Percentiles rank a stretch among this genome's conserved stretches.
These are phyloP conservation scores for Bombus polaris DNA, from an alignment of 1,140 invertebrate species.

Conservation along the genomic window DNA sequence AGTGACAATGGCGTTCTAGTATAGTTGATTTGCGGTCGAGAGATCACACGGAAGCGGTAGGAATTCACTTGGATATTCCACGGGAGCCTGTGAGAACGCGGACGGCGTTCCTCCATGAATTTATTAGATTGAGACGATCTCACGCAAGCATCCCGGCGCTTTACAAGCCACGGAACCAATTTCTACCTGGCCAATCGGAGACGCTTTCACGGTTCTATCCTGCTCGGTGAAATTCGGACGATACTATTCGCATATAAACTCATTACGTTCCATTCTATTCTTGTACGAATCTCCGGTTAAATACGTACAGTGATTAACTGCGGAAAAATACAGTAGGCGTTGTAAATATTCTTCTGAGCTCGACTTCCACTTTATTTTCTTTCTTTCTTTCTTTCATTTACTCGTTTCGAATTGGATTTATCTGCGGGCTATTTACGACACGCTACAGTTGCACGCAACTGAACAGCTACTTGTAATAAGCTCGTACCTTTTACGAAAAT, in stretches of 20 bases:
- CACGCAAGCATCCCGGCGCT: slow-evolving; percentile 53
- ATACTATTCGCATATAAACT: neutral
- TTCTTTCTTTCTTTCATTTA: too few species aligned
- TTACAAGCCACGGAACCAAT: slow-evolving; percentile 19
- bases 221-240: slow-evolving; percentile 19
- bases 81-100: slow-evolving; percentile 61
- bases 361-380: too few species aligned
- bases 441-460: too few species aligned
- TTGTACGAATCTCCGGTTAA: neutral
- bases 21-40: slow-evolving; percentile 62
- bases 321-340: too few species aligned
- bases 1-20: slow-evolving; percentile 14
- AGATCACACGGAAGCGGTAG: slow-evolving; percentile 63
- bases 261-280: neutral
- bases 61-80: slow-evolving; percentile 55
- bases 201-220: slow-evolving; percentile 26
- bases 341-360: too few species aligned
- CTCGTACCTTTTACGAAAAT: too few species aligned
- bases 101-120: slow-evolving; percentile 59
- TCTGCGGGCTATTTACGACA: too few species aligned
- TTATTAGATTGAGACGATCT: slow-evolving; percentile 70
- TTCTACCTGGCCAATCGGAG: slow-evolving; percentile 8
- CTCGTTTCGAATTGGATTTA: too few species aligned
- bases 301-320: neutral
- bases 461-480: too few species aligned